Percentiles rank a stretch among this genome's conserved stretches.
Conservation (phyloP, 2,113 vertebrate species). For the Amazona guildingii region DNA sequence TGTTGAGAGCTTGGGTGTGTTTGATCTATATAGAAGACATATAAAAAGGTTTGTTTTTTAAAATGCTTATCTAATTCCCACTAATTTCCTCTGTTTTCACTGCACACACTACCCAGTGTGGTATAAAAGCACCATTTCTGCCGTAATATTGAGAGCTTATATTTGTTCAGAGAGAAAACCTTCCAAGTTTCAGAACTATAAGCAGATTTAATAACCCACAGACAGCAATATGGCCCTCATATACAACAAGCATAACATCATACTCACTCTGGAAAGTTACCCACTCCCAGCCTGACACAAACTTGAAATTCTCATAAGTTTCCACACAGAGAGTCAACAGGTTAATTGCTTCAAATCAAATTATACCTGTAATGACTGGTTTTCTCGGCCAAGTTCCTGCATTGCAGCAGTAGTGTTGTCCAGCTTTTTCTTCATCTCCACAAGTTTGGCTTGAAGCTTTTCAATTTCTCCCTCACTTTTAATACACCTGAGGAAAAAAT, state of each 20-base stretch:
- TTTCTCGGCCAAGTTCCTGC: conserved; percentile 96
- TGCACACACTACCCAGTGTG: not conserved
- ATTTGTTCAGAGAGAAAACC: not conserved
- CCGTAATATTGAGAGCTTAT: not conserved
- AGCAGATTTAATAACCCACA: not conserved
- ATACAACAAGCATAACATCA: not conserved
- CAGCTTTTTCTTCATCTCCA: conserved; percentile 92
- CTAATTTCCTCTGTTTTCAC: not conserved
- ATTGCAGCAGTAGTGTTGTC: conserved; percentile 97
- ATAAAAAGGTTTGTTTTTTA: not conserved
- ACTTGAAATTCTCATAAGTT: not conserved
- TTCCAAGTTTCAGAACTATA: not conserved
- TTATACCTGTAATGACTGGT: conserved; percentile 94
- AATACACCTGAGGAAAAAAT: conserved; percentile 82
- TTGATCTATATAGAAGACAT: conserved; percentile 84
- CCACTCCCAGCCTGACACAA: not conserved
- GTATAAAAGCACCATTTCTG: not conserved
- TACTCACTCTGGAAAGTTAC: not conserved
- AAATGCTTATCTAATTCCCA: not conserved
- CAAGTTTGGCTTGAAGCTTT: conserved; percentile 91
- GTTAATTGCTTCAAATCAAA: not conserved
- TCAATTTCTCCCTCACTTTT: conserved; percentile 98
- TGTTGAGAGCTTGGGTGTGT: conserved; percentile 90
- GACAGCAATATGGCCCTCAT: not conserved
- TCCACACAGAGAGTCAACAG: not conserved